Base-by-base conservation (phyloP, 53 echinoderm and acorn worm genomes). In the Pentamera pediparva region DNA sequence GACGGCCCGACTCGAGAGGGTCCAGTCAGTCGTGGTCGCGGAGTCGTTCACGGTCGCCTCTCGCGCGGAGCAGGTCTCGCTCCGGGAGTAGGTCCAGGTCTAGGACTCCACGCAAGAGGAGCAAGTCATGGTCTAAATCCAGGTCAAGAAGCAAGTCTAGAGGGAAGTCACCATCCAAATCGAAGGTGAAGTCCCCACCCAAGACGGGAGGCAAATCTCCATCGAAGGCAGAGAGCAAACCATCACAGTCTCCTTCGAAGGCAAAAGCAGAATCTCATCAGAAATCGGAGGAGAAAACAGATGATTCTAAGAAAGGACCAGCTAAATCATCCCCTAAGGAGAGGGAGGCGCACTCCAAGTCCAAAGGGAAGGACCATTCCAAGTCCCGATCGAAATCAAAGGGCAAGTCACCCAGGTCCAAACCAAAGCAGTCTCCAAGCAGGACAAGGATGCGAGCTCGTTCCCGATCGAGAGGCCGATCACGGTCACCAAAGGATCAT, bases 41-140 rank as follows among this genome's bases (percentile, higher is more conserved):
- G 63, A 78, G 82, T 15, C 61, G 71, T 29, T 79, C 87, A 20
- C 41, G 85, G 35, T 88, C 89, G 36, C 58, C 79, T 1, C n/a
- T n/a, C n/a, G 76, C 84, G 35, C 76, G 88, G 47, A 78, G 79
- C 1, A 60, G 79, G 48, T 82, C 86, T 20, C 54, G 62, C 2
- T 87, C 84, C 26, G 64, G 80, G 19, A 57, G 67, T 11, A 86
- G 76, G 29, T 79, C 85, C 15, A 30, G 75, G 11, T 88, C 88
- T 24, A 55, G 53, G 40, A 74, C 37, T 50, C 35, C 56, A 73
- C 61, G 59, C 13, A 72, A 61, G 15, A 74, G 79, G 11, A 62
- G 57, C 25, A 26, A 36, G 15, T 55, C 69, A 7, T 27, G 32
- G 21, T 86, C 86, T 15, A 54, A 71, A 13, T 81, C 84, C 6